Evolutionary conservation across 2,797 vertebrate species (phyloP).

Genomic region (Brachyalestes nurse): DNA sequence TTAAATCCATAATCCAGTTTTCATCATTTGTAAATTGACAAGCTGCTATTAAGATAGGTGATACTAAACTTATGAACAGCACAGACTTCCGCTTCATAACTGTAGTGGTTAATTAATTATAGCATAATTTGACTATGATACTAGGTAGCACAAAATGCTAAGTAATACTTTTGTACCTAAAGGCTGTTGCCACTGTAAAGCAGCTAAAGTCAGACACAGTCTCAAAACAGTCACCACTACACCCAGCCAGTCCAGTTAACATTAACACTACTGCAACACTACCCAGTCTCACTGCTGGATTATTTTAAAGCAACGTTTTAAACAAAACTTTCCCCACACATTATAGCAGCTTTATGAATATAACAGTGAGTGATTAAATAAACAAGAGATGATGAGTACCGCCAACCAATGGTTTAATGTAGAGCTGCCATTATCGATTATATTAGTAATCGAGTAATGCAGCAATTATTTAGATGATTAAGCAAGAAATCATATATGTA

Average conservation of each 20-base stretch:
- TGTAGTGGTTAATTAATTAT: background rate
- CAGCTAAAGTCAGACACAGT: constrained; percentile 56
- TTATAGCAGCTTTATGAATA: constrained; percentile 7
- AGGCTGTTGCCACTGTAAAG: constrained; percentile 23
- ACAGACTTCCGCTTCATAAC: background rate
- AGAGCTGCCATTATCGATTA: no score
- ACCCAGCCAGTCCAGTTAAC: constrained; percentile 55
- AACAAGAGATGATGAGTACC: background rate
- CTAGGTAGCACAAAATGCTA: background rate
- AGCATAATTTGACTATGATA: background rate
- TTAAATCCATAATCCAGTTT: no score
- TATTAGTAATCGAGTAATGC: no score
- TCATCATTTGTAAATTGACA: no score
- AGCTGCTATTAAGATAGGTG: no score
- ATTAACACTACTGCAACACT: constrained; percentile 9
- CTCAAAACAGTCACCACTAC: constrained; percentile 19
- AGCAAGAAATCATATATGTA: no score
- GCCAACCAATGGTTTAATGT: background rate
- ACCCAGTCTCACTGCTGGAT: background rate
- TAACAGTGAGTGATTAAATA: background rate
- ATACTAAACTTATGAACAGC: background rate
- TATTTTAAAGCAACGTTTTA: background rate
- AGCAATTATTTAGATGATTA: no score
- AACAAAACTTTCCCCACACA: background rate
- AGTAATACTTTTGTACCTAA: constrained; percentile 16